These are phyloP conservation scores for Philypnodon macrostomus DNA, from an alignment of 2,797 vertebrate genomes.

Conservation along the genomic window DNA sequence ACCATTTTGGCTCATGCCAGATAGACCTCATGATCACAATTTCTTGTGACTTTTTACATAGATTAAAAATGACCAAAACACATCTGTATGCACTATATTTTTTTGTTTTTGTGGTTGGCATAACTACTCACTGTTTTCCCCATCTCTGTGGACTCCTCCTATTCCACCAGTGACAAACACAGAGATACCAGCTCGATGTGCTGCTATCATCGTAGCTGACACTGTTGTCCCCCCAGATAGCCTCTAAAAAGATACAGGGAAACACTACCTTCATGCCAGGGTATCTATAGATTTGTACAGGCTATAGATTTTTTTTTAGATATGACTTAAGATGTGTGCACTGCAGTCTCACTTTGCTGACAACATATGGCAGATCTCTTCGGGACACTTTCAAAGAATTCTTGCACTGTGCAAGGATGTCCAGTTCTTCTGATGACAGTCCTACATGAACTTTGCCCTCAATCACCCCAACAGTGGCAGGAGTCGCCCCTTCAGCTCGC, in stretches of 20 bases:
- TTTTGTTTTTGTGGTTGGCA: neutral
- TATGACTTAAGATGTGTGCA: neutral
- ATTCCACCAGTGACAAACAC: constrained; percentile 90
- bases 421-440: constrained; percentile 76
- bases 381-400: constrained; percentile 79
- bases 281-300: too few relatives aligned
- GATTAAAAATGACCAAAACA: too few relatives aligned
- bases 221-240: constrained; percentile 88
- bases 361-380: constrained; percentile 83
- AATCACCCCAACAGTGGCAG: constrained; percentile 83
- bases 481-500: constrained; percentile 77
- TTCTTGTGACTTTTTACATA: too few relatives aligned
- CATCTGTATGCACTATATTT: neutral
- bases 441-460: constrained; percentile 81
- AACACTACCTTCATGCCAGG: neutral
- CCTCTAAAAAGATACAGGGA: constrained; percentile 65
- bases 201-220: constrained; percentile 87
- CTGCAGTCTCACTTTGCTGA: constrained; percentile 79
- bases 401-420: constrained; percentile 74
- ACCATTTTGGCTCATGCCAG: too few relatives aligned
- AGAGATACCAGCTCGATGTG: constrained; percentile 82
- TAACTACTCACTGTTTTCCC: constrained; percentile 81
- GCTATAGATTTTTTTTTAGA: too few relatives aligned
- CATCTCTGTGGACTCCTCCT: constrained; percentile 87
- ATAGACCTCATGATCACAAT: too few relatives aligned